Percentiles rank a stretch among this genome's conserved stretches.
Conservation (phyloP, 2,113 vertebrate genomes). For the Malaclemys terrapin region DNA sequence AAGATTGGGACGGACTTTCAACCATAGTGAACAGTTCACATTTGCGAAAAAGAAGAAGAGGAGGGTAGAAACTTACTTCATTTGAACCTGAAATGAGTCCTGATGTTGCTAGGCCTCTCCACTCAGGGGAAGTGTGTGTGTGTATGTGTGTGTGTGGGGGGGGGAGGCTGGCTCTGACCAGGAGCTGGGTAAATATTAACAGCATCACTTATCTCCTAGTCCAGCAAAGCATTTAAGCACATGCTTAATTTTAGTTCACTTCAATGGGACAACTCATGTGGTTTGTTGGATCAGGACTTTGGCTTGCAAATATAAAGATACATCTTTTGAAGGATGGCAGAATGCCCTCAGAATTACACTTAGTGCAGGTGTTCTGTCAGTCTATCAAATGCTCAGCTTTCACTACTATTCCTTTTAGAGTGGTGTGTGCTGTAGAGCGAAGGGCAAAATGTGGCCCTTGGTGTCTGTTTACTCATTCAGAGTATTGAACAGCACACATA, state of each 20-base stretch:
- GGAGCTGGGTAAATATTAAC: background rate
- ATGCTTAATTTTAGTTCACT: background rate
- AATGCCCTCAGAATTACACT: background rate
- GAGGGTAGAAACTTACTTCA: background rate
- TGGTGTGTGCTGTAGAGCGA: background rate
- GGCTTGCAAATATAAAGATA: background rate
- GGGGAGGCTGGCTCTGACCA: background rate
- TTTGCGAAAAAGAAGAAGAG: background rate
- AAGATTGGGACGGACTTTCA: background rate
- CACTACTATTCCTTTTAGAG: background rate
- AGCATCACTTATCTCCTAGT: background rate
- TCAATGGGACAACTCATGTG: background rate
- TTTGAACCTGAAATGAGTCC: background rate
- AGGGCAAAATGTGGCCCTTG: background rate
- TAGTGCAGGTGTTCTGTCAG: background rate
- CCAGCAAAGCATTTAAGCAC: background rate
- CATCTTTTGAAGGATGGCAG: background rate
- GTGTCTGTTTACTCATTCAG: slow-evolving; percentile 14
- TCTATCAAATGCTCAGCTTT: background rate
- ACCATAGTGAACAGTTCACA: background rate
- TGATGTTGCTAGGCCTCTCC: background rate
- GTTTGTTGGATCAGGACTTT: background rate
- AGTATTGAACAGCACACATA: background rate
- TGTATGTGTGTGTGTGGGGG: background rate
- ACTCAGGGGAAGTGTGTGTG: background rate